A percentile compares a stretch with the other conserved stretches of the same genome.
Conservation (phyloP, 2,113 vertebrate genomes). For the Odobenus rosmarus region DNA sequence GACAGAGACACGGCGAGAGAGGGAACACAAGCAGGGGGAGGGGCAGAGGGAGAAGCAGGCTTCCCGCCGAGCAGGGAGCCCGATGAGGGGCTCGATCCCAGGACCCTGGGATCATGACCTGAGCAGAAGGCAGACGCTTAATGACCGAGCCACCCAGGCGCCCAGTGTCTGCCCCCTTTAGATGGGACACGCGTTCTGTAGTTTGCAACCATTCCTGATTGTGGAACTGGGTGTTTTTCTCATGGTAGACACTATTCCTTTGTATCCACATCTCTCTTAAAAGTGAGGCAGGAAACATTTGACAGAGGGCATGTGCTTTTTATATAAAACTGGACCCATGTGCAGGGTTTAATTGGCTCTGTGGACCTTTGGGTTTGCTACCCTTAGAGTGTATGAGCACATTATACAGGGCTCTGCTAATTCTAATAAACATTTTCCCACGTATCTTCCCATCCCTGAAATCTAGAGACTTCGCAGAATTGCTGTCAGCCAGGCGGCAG, state of each 20-base stretch:
- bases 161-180: neutral
- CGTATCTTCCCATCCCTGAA: neutral
- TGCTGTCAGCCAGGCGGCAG: neutral
- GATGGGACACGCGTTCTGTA: neutral
- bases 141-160: no score
- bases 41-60: no score
- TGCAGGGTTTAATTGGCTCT: neutral
- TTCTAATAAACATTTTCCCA: neutral
- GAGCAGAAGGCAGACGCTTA: no score
- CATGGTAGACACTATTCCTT: neutral
- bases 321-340: neutral
- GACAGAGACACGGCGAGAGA: no score
- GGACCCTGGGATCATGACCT: no score
- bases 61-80: no score
- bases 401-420: neutral
- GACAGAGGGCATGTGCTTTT: neutral
- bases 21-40: no score
- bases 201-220: neutral
- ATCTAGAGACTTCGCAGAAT: neutral
- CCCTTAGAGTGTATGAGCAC: neutral
- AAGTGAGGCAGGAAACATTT: neutral
- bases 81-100: no score
- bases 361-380: neutral
- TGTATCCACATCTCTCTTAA: neutral
- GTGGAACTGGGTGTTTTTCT: neutral